These are phyloP conservation scores for Helicoverpa armigera DNA, from an alignment of 1,140 invertebrate species.

Conservation along the genomic window DNA sequence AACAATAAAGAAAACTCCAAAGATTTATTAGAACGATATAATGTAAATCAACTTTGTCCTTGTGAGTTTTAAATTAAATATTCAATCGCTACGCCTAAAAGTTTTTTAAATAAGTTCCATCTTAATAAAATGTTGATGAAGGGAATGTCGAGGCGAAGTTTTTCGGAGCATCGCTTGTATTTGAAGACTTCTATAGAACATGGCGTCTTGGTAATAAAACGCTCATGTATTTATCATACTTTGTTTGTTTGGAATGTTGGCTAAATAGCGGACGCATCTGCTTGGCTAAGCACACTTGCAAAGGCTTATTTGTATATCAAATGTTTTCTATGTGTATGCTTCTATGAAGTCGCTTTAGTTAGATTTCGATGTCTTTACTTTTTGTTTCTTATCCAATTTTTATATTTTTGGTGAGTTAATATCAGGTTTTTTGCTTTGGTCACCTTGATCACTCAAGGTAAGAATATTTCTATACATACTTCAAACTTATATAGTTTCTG, in stretches of 20 bases:
- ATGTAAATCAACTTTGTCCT: slow-evolving; percentile 19
- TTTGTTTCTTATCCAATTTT: too few relatives aligned
- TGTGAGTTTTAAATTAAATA: slow-evolving; percentile 54
- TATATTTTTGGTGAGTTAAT: too few relatives aligned
- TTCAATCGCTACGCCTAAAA: slow-evolving; percentile 51
- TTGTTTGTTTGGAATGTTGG: background rate
- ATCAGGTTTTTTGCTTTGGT: too few relatives aligned
- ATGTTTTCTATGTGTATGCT: too few relatives aligned
- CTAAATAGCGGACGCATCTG: too few relatives aligned
- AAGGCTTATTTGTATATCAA: too few relatives aligned
- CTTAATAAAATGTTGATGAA: slow-evolving; percentile 57
- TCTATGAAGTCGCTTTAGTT: too few relatives aligned
- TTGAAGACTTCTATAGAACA: background rate
- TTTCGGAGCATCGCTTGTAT: background rate
- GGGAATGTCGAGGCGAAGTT: background rate
- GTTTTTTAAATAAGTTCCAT: slow-evolving; percentile 40
- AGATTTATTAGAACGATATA: slow-evolving; percentile 1
- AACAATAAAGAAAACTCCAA: background rate
- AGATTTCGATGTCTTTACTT: too few relatives aligned
- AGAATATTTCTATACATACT: too few relatives aligned
- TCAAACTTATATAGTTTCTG: too few relatives aligned
- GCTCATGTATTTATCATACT: background rate
- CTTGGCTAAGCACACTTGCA: too few relatives aligned
- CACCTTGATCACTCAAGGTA: too few relatives aligned
- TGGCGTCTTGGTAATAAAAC: background rate